These are phyloP conservation scores for Zosterops japonicus DNA, from an alignment of 2,113 vertebrate species.

Conservation along the genomic window DNA sequence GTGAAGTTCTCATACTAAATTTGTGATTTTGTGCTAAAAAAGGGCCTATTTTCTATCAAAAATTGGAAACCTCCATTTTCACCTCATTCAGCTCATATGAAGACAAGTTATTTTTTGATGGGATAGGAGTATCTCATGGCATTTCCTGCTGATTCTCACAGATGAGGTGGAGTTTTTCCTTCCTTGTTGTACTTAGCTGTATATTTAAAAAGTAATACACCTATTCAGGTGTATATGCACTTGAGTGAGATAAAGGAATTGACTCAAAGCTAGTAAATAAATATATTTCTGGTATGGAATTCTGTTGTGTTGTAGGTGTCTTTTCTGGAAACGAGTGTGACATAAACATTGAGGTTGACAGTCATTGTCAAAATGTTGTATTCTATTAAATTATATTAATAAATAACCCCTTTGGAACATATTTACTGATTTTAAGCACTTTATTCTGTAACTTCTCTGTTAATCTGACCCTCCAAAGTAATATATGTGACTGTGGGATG, in stretches of 20 bases:
- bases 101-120: not conserved
- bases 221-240: not conserved
- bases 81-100: not conserved
- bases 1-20: not conserved
- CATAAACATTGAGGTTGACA: not conserved
- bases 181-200: not conserved
- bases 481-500: not conserved
- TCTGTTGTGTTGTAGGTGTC: not conserved
- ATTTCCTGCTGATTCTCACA: not conserved
- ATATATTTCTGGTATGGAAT: not conserved
- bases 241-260: not conserved
- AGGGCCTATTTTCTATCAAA: not conserved
- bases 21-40: not conserved
- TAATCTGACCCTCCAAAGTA: not conserved
- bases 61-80: not conserved
- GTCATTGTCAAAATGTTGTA: not conserved
- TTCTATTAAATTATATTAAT: not conserved
- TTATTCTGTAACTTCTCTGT: not conserved
- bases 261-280: not conserved
- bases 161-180: not conserved
- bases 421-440: not conserved
- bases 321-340: not conserved
- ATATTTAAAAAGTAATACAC: not conserved
- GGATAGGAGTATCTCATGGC: not conserved
- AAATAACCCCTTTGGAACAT: not conserved